These are phyloP conservation scores for Adelphocoris suturalis DNA, from an alignment of 2,888 invertebrate species.

Conservation along the genomic window DNA sequence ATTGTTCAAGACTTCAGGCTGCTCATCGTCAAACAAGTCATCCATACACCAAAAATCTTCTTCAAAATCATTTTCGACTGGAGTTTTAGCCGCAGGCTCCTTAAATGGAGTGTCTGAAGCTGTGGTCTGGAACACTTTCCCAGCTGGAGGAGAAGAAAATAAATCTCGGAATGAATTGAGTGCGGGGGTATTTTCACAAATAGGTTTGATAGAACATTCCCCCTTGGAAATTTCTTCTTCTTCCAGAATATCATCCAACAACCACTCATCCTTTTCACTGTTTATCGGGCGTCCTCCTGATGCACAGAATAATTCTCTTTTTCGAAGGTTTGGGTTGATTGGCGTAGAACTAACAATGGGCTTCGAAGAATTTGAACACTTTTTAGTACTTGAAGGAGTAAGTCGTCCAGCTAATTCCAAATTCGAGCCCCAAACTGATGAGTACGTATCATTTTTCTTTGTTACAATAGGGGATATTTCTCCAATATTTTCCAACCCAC, in stretches of 20 bases:
- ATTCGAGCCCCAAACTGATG: slow-evolving; percentile 24
- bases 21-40: slow-evolving; percentile 73
- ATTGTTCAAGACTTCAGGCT: not conserved
- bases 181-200: not conserved
- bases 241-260: slow-evolving; percentile 62
- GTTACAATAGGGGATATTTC: slow-evolving; percentile 26
- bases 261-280: slow-evolving; percentile 17
- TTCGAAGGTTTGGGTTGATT: slow-evolving; percentile 7
- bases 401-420: not conserved
- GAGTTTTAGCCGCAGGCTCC: not conserved
- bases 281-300: not conserved
- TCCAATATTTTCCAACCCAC: not conserved
- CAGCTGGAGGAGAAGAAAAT: not conserved
- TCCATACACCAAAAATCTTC: slow-evolving; percentile 64
- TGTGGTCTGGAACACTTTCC: slow-evolving; percentile 5
- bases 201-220: not conserved
- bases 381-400: slow-evolving; percentile 3
- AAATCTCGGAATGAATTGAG: slow-evolving; percentile 20
- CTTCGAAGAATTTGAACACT: not conserved
- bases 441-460: not conserved
- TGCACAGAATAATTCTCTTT: not conserved
- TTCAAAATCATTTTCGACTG: not conserved
- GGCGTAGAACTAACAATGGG: slow-evolving; percentile 46
- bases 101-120: not conserved
- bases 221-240: slow-evolving; percentile 43